These are phyloP conservation scores for Orthosia cruda DNA, from an alignment of 2,888 invertebrate genomes.

Conservation along the genomic window DNA sequence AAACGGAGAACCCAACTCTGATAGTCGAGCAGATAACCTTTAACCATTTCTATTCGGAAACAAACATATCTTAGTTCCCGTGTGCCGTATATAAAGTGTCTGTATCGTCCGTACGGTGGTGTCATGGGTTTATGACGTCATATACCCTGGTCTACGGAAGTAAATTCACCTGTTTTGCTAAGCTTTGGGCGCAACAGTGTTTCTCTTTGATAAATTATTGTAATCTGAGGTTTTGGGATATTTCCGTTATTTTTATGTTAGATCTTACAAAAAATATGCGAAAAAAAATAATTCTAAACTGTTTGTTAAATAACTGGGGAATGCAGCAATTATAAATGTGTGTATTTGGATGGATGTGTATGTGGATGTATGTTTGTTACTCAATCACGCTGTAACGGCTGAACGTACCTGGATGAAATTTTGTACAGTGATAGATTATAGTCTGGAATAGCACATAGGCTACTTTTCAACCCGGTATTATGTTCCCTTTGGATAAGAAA, in stretches of 20 bases:
- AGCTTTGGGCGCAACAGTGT: constrained; percentile 30
- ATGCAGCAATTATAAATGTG: too few relatives aligned
- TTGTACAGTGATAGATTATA: too few relatives aligned
- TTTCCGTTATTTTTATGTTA: background rate
- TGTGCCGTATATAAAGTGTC: constrained; percentile 56
- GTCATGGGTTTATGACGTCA: constrained; percentile 71
- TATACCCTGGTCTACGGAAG: constrained; percentile 68
- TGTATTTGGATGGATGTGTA: too few relatives aligned
- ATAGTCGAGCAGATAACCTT: constrained; percentile 36
- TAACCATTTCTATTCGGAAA: constrained; percentile 46
- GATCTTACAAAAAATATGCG: background rate
- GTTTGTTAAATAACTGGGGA: background rate
- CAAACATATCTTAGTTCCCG: constrained; percentile 53
- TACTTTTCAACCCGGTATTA: too few relatives aligned
- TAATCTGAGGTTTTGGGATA: background rate
- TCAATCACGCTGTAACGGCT: too few relatives aligned
- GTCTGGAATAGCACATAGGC: too few relatives aligned
- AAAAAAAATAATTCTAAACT: background rate
- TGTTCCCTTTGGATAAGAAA: too few relatives aligned
- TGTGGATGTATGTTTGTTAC: too few relatives aligned
- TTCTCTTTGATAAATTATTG: constrained; percentile 30
- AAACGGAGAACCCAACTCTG: constrained; percentile 5
- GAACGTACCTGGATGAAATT: too few relatives aligned
- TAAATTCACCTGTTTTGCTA: constrained; percentile 65
- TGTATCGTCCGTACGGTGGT: constrained; percentile 48